Evolutionary conservation across 53 echinoderm and acorn worm species (phyloP).

Genomic region (Antedon mediterranea): DNA sequence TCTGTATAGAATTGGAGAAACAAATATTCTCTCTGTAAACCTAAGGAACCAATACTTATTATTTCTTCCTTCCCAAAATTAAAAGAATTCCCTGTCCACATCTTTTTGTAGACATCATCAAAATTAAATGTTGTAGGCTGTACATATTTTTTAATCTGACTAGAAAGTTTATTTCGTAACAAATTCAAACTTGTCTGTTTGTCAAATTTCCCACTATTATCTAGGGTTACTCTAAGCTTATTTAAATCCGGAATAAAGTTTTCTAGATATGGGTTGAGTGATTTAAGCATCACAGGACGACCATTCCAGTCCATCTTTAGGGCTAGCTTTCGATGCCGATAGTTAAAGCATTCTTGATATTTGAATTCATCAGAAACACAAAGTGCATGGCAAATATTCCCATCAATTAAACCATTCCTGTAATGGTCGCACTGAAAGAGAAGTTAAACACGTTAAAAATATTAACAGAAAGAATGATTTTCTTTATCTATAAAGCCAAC

Average conservation of each 20-base stretch:
- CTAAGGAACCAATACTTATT: not conserved
- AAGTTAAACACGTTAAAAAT: no score
- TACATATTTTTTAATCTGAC: not conserved
- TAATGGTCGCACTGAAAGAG: not conserved
- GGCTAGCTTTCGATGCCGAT: not conserved
- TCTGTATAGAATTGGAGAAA: not conserved
- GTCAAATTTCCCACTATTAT: not conserved
- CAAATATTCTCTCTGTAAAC: not conserved
- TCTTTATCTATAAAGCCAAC: no score
- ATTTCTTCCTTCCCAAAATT: not conserved
- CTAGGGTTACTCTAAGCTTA: not conserved
- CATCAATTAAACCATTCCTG: not conserved
- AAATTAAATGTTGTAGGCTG: not conserved
- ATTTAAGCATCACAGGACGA: not conserved
- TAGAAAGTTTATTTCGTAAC: not conserved
- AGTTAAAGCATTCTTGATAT: not conserved
- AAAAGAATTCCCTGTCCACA: not conserved
- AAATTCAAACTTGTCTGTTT: not conserved
- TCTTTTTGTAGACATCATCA: not conserved
- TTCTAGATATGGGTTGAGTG: not conserved
- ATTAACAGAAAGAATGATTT: no score
- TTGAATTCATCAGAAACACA: not conserved
- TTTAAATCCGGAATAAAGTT: not conserved
- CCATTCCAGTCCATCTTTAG: not conserved
- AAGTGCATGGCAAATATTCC: not conserved